phyloP scores from a whole-genome alignment of 2,888 invertebrate species.

The Petrophora chlorosata region DNA sequence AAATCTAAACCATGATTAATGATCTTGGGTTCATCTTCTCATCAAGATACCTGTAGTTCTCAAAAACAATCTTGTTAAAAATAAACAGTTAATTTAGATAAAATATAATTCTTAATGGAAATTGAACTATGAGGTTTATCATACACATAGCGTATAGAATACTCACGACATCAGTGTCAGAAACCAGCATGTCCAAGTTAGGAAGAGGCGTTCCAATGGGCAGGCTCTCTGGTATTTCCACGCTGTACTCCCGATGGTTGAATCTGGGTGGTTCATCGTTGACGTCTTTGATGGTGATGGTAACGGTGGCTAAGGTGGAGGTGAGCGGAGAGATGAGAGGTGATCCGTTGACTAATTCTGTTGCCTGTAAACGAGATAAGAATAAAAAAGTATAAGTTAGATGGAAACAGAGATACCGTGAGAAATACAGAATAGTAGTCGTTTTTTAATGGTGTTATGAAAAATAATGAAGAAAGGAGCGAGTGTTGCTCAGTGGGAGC shows the following conservation, averaged over 20 bases:
- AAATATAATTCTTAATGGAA: too few relatives aligned
- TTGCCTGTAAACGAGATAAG: constrained; percentile 81
- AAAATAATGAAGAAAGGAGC: too few relatives aligned
- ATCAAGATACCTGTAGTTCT: too few relatives aligned
- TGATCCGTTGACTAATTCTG: constrained; percentile 89
- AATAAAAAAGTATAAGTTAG: too few relatives aligned
- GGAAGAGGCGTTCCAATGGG: constrained; percentile 92
- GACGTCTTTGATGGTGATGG: constrained; percentile 93
- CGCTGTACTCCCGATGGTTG: constrained; percentile 91
- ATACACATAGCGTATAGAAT: background rate
- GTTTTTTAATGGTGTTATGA: too few relatives aligned
- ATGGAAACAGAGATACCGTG: too few relatives aligned
- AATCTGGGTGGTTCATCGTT: constrained; percentile 95
- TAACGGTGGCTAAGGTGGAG: constrained; percentile 88
- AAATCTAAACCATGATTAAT: too few relatives aligned
- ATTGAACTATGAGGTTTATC: background rate
- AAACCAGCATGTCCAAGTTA: constrained; percentile 92
- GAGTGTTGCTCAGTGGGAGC: too few relatives aligned
- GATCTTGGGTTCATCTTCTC: too few relatives aligned
- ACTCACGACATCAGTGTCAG: constrained; percentile 93
- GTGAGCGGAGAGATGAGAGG: constrained; percentile 88
- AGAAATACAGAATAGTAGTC: too few relatives aligned
- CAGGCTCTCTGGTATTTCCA: constrained; percentile 92
- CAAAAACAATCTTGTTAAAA: too few relatives aligned
- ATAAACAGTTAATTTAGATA: too few relatives aligned